Percentiles rank a stretch among this genome's conserved stretches.
These are phyloP conservation scores for Morus bassanus DNA, from an alignment of 2,797 vertebrate species.

Conservation along the genomic window DNA sequence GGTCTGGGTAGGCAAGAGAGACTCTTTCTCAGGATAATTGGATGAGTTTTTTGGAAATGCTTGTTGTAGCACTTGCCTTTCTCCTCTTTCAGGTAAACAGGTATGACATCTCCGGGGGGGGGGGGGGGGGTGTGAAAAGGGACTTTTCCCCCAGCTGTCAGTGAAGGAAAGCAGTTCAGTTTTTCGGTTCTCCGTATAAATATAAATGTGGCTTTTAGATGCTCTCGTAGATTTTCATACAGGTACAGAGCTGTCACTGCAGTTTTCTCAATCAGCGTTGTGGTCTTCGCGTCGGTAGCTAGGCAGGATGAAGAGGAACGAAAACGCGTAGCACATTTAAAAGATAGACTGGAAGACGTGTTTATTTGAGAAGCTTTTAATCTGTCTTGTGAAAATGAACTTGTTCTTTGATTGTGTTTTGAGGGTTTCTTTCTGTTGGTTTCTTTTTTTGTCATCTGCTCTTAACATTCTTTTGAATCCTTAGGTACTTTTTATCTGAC, in stretches of 20 bases:
- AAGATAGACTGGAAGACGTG: neutral
- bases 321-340: neutral
- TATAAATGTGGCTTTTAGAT: neutral
- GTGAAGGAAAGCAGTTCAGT: neutral
- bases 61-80: neutral
- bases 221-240: rapidly evolving
- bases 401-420: neutral
- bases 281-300: neutral
- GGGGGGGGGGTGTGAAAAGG: too few relatives aligned
- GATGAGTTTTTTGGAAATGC: neutral
- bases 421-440: too few relatives aligned
- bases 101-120: rapidly evolving
- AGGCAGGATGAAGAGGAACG: neutral
- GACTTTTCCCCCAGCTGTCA: neutral
- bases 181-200: neutral
- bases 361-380: neutral
- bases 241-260: neutral
- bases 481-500: neutral
- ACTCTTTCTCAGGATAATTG: neutral
- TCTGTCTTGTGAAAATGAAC: neutral
- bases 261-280: neutral
- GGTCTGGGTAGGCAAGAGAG: neutral
- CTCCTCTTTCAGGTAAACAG: neutral
- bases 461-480: neutral
- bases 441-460: neutral